Evolutionary conservation across 2,888 invertebrate species (phyloP).

Genomic region (Hipparchia semele): DNA sequence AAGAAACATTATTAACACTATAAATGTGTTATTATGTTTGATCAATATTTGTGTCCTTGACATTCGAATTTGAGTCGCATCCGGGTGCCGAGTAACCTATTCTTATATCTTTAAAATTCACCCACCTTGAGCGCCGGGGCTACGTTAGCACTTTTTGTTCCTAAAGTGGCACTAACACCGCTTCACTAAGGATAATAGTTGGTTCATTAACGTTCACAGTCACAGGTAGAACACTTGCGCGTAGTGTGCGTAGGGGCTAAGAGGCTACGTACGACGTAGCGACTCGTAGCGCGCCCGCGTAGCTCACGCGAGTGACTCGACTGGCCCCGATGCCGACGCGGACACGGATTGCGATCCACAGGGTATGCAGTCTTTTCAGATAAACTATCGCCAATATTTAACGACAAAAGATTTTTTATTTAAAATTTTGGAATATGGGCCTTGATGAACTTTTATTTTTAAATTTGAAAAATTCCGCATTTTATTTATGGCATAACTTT

Average conservation of each 20-base stretch:
- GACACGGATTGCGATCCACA: conserved; percentile 64
- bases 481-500: too few relatives aligned
- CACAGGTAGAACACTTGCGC: conserved; percentile 46
- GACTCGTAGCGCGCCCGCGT: conserved; percentile 65
- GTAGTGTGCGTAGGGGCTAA: conserved; percentile 50
- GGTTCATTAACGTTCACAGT: conserved; percentile 49
- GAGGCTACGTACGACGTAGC: conserved; percentile 62
- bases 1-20: conserved; percentile 18
- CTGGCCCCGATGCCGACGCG: conserved; percentile 67
- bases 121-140: conserved; percentile 59
- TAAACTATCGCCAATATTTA: conserved; percentile 27
- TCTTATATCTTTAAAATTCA: conserved; percentile 61
- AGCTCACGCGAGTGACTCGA: conserved; percentile 70
- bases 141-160: conserved; percentile 44
- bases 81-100: conserved; percentile 49
- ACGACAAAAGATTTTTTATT: not conserved
- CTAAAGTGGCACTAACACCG: conserved; percentile 50
- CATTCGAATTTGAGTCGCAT: conserved; percentile 60
- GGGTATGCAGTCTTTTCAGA: conserved; percentile 54
- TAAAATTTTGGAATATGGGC: too few relatives aligned
- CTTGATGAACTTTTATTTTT: too few relatives aligned
- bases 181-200: conserved; percentile 50
- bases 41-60: conserved; percentile 79
- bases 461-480: too few relatives aligned
- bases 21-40: conserved; percentile 48